These are phyloP conservation scores for Platyura marginata DNA, from an alignment of 1,140 invertebrate species.

Conservation along the genomic window DNA sequence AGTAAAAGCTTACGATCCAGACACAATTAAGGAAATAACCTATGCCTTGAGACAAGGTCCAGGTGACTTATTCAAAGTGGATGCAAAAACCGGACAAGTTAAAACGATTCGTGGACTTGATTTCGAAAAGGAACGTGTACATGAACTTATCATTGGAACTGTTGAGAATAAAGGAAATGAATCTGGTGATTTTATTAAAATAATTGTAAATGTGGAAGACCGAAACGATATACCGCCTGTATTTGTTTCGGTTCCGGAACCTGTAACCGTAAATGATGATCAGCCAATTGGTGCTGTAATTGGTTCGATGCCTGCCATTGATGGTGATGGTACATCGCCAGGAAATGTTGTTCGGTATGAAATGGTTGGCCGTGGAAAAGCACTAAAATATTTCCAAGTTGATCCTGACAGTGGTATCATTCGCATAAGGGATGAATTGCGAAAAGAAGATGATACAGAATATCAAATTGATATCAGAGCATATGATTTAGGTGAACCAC, in stretches of 20 bases:
- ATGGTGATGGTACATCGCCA: conserved; percentile 63
- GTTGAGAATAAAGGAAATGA: conserved; percentile 53
- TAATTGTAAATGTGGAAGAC: conserved; percentile 61
- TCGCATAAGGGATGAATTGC: conserved; percentile 58
- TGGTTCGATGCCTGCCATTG: conserved; percentile 54
- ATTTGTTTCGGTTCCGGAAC: conserved; percentile 59
- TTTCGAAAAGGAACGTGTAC: conserved; percentile 52
- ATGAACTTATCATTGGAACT: conserved; percentile 61
- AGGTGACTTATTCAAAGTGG: conserved; percentile 63
- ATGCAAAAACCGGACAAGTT: conserved; percentile 56
- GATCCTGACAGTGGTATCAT: conserved; percentile 65
- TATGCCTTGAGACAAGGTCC: conserved; percentile 66
- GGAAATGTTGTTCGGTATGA: conserved; percentile 67
- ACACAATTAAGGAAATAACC: conserved; percentile 60
- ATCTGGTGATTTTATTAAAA: conserved; percentile 51
- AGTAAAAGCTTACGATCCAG: conserved; percentile 53
- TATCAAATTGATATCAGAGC: conserved; percentile 73
- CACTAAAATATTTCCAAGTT: conserved; percentile 67
- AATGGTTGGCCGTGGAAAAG: conserved; percentile 58
- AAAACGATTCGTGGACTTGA: conserved; percentile 57
- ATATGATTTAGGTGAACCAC: conserved; percentile 72
- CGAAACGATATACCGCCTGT: conserved; percentile 71
- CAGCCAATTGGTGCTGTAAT: conserved; percentile 61
- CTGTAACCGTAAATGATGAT: conserved; percentile 67
- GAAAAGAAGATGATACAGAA: conserved; percentile 68